Percentiles rank a stretch among this genome's conserved stretches.
Evolutionary conservation across 2,888 invertebrate species (phyloP).

Genomic region (Polyploca ridens): DNA sequence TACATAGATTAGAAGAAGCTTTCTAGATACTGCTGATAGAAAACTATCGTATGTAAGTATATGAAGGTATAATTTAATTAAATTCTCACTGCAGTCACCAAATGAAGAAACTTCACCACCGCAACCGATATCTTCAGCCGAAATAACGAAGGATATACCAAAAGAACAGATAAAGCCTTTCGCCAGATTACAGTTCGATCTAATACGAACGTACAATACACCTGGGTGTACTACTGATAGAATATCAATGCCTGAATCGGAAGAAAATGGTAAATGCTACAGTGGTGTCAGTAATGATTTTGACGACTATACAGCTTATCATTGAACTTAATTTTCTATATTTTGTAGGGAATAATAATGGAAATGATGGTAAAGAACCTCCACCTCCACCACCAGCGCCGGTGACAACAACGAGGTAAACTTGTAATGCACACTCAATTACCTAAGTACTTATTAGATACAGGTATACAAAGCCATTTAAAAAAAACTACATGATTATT

Average conservation of each 20-base stretch:
- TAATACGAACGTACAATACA: conserved; percentile 65
- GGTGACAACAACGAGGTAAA: conserved; percentile 5
- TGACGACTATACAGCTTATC: background rate
- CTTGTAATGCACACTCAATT: no score
- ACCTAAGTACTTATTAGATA: no score
- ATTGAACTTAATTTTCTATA: background rate
- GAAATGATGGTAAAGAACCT: background rate
- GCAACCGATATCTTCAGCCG: conserved; percentile 59
- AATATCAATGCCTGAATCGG: conserved; percentile 23
- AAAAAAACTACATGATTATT: no score
- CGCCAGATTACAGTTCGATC: conserved; percentile 60
- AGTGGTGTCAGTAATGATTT: background rate
- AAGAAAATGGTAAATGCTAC: conserved; percentile 28
- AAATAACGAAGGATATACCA: conserved; percentile 45
- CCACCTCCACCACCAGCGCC: background rate
- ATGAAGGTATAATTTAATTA: conserved; percentile 4
- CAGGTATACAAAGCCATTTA: no score
- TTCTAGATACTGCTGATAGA: no score
- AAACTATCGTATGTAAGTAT: background rate
- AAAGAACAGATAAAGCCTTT: conserved; percentile 62
- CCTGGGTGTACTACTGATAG: conserved; percentile 39
- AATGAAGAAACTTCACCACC: conserved; percentile 75
- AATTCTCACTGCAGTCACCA: conserved; percentile 54
- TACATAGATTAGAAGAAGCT: no score
- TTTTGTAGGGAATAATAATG: conserved; percentile 11